These are phyloP conservation scores for Desmophyllum pertusum DNA, from an alignment of 92 coral and sea anemone species.

Conservation along the genomic window DNA sequence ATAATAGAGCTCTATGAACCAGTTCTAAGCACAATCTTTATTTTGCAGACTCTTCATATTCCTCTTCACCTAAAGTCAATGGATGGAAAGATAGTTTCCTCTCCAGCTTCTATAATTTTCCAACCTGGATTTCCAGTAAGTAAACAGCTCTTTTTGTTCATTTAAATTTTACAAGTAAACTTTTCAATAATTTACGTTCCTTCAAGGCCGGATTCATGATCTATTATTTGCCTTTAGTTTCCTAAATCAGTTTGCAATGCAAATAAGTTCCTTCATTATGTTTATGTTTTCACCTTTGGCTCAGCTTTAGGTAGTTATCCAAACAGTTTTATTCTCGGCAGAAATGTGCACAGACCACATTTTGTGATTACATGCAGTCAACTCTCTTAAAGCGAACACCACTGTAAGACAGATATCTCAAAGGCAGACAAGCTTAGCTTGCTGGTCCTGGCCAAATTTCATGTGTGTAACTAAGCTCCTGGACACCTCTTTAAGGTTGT, in stretches of 20 bases:
- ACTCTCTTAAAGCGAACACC: too few relatives aligned
- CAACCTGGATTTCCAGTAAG: constrained; percentile 93
- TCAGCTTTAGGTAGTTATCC: too few relatives aligned
- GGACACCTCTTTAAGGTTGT: too few relatives aligned
- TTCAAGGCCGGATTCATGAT: neutral
- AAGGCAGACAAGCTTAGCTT: too few relatives aligned
- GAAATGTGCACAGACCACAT: neutral
- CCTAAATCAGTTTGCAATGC: too few relatives aligned
- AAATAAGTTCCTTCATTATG: too few relatives aligned
- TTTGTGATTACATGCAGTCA: too few relatives aligned
- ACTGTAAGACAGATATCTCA: too few relatives aligned
- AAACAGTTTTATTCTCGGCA: too few relatives aligned
- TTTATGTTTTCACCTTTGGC: neutral
- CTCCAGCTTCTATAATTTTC: constrained; percentile 75
- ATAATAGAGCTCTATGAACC: neutral
- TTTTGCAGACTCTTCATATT: constrained; percentile 76
- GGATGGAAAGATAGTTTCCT: constrained; percentile 86
- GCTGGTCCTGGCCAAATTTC: too few relatives aligned
- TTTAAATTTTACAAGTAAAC: neutral
- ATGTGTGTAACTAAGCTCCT: too few relatives aligned
- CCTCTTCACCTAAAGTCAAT: constrained; percentile 82
- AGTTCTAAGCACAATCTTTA: neutral
- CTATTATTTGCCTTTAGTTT: neutral
- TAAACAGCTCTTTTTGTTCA: neutral
- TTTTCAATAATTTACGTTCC: too few relatives aligned